Conservation (phyloP, 2,797 vertebrate genomes). For the Lemur catta region DNA sequence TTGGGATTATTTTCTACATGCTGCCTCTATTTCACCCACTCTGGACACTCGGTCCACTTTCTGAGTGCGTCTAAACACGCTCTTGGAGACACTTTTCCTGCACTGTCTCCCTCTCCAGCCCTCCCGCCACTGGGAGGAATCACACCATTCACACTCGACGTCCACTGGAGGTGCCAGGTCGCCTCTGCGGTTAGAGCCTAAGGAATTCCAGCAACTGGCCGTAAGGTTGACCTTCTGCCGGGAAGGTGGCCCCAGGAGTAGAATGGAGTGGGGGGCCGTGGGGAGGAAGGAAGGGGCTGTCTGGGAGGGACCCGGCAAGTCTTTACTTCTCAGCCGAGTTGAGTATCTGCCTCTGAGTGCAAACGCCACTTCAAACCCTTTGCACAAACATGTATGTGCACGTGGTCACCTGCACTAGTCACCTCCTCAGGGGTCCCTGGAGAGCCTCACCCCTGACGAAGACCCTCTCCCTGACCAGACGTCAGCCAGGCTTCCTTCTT, state of each 20-base stretch:
- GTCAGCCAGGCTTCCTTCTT: background rate
- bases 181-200: accelerated
- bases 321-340: background rate
- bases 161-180: background rate
- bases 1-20: background rate
- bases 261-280: accelerated
- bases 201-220: background rate
- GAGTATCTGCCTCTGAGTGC: accelerated
- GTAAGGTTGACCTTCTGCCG: background rate
- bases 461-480: background rate
- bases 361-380: background rate
- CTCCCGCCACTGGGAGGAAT: accelerated
- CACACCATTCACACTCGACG: accelerated
- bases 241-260: background rate
- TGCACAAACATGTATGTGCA: accelerated
- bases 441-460: too few relatives aligned
- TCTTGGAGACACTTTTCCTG: accelerated
- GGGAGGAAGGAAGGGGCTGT: background rate
- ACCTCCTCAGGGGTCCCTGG: background rate
- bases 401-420: background rate
- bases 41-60: background rate
- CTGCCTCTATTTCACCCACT: background rate
- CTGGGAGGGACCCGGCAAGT: accelerated
- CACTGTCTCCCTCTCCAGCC: accelerated
- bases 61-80: too few relatives aligned